Base-by-base conservation (phyloP, 92 coral and sea anemone species). In the Desmophyllum pertusum region DNA sequence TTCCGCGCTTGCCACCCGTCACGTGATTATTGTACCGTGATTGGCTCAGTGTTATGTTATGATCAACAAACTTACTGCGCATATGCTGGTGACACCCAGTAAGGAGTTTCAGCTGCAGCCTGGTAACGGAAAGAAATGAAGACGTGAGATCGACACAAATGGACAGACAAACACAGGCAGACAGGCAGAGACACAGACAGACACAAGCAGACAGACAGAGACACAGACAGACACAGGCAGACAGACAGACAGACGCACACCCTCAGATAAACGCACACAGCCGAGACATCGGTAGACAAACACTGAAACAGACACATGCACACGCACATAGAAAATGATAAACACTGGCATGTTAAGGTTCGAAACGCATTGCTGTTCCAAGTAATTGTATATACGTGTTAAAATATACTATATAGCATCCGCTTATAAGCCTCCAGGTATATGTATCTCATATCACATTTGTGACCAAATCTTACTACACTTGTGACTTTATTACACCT, bases 41-140 rank as follows among this genome's bases (percentile, higher is more conserved):
- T n/a, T n/a, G n/a, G n/a, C n/a, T n/a, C n/a, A n/a, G n/a, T n/a
- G n/a, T n/a, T 25, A 18, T 17, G 38, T 9, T 2, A 10, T 14
- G 19, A 40, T 1, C n/a, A n/a, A n/a, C 31, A 69, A 82, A 96
- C 99, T 90, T 87, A 96, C 99, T 86, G 91, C 43, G 95, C 86
- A 75, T 96, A 96, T 36, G 99, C 99, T 51, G 99, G 99, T 51
- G 97, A 90, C 39, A 96, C 99, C 99, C 99, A 96, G 83, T 90
- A 94, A 14, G 99, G 99, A 89, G 87, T 93, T 69, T 95, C 94
- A 6, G 95, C 95, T 9, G 99, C 99, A 62, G 93, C 99, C 99
- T 96, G 85, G 51, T 66, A 70, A 76, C 55, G n/a, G 30, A 70
- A 35, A 9, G 23, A 51, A 21, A 80, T 8, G 18, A 36, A 71